Evolutionary conservation across 2,113 vertebrate species (phyloP).

Genomic region (Oxyruncus cristatus): DNA sequence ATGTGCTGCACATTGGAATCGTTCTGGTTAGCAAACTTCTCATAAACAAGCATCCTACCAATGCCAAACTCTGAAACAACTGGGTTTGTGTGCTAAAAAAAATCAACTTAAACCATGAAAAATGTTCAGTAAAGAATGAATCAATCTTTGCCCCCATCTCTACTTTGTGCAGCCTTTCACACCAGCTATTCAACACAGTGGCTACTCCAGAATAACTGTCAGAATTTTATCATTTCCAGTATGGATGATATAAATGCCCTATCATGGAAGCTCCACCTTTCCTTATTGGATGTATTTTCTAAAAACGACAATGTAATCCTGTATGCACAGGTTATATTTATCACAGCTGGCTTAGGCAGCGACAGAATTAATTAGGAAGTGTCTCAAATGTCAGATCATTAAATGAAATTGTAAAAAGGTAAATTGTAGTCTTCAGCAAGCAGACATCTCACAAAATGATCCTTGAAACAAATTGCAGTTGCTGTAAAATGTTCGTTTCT

Average conservation of each 20-base stretch:
- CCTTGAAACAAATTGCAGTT: not conserved
- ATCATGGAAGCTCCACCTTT: not conserved
- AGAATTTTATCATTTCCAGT: not conserved
- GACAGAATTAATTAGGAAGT: slow-evolving; percentile 53
- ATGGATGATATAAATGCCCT: not conserved
- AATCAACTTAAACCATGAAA: not conserved
- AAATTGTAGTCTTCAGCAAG: slow-evolving; percentile 49
- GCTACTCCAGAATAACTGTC: not conserved
- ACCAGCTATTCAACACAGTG: not conserved
- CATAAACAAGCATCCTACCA: not conserved
- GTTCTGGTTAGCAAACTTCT: not conserved
- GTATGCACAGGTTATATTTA: slow-evolving; percentile 26
- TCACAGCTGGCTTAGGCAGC: slow-evolving; percentile 51
- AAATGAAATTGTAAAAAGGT: slow-evolving; percentile 58
- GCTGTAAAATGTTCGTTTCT: slow-evolving; percentile 8
- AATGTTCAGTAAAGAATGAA: not conserved
- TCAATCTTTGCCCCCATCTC: not conserved
- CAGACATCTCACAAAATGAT: slow-evolving; percentile 21
- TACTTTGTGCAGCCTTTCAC: not conserved
- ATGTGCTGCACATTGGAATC: not conserved
- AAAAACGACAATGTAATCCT: not conserved
- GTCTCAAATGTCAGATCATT: slow-evolving; percentile 59
- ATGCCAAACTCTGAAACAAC: not conserved
- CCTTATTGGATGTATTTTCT: not conserved
- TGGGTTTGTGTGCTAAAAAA: not conserved